A percentile compares a stretch with the other conserved stretches of the same genome.
Evolutionary conservation across 2,888 invertebrate genomes (phyloP).

Genomic region (Oligia fasciuncula): DNA sequence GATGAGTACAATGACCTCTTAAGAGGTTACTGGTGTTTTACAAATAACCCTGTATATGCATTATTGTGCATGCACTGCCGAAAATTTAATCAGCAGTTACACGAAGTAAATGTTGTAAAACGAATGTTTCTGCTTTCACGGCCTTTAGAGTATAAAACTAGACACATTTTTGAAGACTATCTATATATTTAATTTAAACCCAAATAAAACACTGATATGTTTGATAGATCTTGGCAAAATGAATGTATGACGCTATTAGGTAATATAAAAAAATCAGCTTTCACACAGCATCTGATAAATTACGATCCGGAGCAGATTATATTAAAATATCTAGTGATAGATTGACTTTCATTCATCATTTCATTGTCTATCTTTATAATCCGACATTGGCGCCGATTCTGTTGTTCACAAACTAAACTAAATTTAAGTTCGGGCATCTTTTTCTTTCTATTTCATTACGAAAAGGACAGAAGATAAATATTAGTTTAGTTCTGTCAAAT

Average conservation of each 20-base stretch:
- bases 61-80: background rate
- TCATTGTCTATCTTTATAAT: slow-evolving; percentile 3
- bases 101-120: slow-evolving; percentile 19
- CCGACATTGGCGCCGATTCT: too few species aligned
- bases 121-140: slow-evolving; percentile 14
- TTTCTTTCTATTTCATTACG: too few species aligned
- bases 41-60: too few species aligned
- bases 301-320: slow-evolving; percentile 7
- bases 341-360: slow-evolving; percentile 20
- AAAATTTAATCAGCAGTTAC: slow-evolving; percentile 1
- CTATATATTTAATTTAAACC: background rate
- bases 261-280: slow-evolving; percentile 26
- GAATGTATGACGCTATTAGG: background rate
- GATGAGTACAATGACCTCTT: too few species aligned
- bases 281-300: slow-evolving; percentile 25
- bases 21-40: too few species aligned
- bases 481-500: too few species aligned
- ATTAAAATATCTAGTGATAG: slow-evolving; percentile 11
- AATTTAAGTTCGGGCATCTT: too few species aligned
- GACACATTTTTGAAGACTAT: background rate
- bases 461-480: too few species aligned
- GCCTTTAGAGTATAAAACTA: slow-evolving; percentile 7
- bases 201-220: background rate
- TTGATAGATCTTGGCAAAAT: slow-evolving; percentile 7
- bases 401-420: too few species aligned